Base-by-base conservation (phyloP, 2,113 vertebrate genomes). In the Phoxinus phoxinus region DNA sequence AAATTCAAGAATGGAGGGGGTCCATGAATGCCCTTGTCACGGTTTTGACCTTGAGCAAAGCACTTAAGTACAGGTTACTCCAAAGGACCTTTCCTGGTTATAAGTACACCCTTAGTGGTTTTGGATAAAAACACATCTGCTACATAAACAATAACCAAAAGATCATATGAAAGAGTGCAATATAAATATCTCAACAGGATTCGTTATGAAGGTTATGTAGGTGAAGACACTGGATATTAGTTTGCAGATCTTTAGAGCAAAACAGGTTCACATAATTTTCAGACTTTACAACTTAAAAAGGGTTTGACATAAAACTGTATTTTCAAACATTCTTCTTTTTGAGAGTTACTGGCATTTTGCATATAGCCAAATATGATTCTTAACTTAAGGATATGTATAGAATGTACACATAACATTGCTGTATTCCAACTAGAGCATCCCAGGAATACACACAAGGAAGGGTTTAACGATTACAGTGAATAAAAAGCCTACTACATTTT, bases 401-500 rank as follows among this genome's bases (percentile, higher is more conserved):
- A 63, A 41, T 69, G 13, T 69, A 69, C 61, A 67, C 27, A 11
- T 4, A 32, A 15, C 63, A 53, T 19, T 44, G 35, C 25, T 32
- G 59, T 65, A 67, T 67, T 10, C 44, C 63, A 19, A 81, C 19
- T 46, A 11, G 2, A 46, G 19, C 8, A 51, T 81, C 59, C n/a
- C 37, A 32, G 25, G 5, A 81, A 48, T 27, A 27, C 17, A 48
- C 17, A 48, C 81, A 58, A 61, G 46, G 4, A 63, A 27, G 35
- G 35, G 1, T 27, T 80, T 67, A 67, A 67, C 2, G 10, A 65
- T 30, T 65, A 30, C 1, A 30, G 21, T 48, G 17, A 65, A 65
- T 81, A 81, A 81, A 81, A 59, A 81, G 37, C 59, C 15, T 65
- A 48, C 37, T 63, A 27, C 17, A 65, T 30, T 30, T 77, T 65